Base-by-base conservation (phyloP, 2,797 vertebrate genomes). In the Hafferia zeledoni region DNA sequence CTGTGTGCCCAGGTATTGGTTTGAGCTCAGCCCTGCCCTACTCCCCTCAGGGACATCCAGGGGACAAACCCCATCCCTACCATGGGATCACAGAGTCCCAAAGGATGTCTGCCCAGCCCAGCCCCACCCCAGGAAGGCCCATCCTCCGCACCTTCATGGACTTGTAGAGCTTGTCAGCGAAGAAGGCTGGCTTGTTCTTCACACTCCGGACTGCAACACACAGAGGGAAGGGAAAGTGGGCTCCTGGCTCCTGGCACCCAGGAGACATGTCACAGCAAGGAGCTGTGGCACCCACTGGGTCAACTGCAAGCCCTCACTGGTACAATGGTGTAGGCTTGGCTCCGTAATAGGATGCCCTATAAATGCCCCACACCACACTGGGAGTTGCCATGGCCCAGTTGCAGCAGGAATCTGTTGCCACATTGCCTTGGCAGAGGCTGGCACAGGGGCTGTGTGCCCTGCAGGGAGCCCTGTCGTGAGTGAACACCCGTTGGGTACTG, bases 121-220 rank as follows among this genome's bases (percentile, higher is more conserved):
- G 24, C 30, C 15, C 28, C 56, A 41, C 52, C 81, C 83, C 39
- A 22, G 25, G 30, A 65, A 31, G 43, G 8, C 35, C 39, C 13
- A 0, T n/a, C 35, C 86, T n/a, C 35, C 86, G 75, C 94, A 99
- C 99, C 99, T 99, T 99, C 99, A 99, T 99, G 92, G 99, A 99
- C 97, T 99, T 99, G 98, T 99, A 99, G 87, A 99, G 98, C 53
- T 99, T 99, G 96, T 99, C 99, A 17, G 99, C 99, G 20, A 99
- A 99, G 97, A 99, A 99, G 41, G 98, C 98, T 0, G 99, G 99
- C 97, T 99, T 99, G 97, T 99, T 99, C 98, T 99, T 99, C 88
- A 99, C 99, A 56, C 99, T 99, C 71, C 98, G 97, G 44, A 99
- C 99, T 99, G 97, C 76, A 96, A 90, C 55, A 90, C 78, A 90